Evolutionary conservation across 1,140 invertebrate species (phyloP).

Genomic region (Lordiphosa stackelbergi): DNA sequence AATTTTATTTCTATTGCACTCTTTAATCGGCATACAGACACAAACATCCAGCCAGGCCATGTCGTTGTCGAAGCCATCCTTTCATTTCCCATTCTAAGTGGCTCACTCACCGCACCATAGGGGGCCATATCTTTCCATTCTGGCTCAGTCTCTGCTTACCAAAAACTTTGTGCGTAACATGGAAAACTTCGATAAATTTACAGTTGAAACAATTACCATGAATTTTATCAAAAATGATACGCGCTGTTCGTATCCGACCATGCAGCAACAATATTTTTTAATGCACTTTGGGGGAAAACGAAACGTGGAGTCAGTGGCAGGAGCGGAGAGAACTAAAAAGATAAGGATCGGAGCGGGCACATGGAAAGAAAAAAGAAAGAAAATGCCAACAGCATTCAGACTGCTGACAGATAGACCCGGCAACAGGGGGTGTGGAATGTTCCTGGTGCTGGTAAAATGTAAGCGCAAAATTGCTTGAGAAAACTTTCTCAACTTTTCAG

Average conservation of each 20-base stretch:
- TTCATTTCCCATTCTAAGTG: constrained; percentile 25
- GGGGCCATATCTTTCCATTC: constrained; percentile 36
- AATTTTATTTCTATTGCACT: constrained; percentile 27
- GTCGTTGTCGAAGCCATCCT: constrained; percentile 41
- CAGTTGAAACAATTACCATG: constrained; percentile 76
- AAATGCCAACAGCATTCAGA: constrained; percentile 56
- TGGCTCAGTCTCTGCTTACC: constrained; percentile 24
- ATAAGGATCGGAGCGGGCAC: constrained; percentile 46
- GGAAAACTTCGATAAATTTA: constrained; percentile 75
- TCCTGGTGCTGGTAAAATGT: constrained; percentile 51
- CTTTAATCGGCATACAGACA: constrained; percentile 17
- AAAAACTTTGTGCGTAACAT: constrained; percentile 74
- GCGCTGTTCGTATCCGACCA: constrained; percentile 73
- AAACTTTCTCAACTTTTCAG: constrained; percentile 76
- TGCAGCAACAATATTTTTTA: constrained; percentile 76
- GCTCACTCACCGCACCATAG: constrained; percentile 29
- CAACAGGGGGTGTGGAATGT: neutral
- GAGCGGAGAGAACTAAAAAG: constrained; percentile 50
- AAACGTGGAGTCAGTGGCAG: constrained; percentile 53
- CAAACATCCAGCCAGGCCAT: constrained; percentile 45
- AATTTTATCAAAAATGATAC: constrained; percentile 76
- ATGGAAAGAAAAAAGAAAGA: constrained; percentile 11
- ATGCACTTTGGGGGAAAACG: constrained; percentile 74
- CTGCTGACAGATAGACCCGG: constrained; percentile 68
- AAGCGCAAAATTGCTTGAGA: constrained; percentile 74